Evolutionary conservation across 2,888 invertebrate genomes (phyloP), one percentile per base, ranked within the genome.

Genomic region (Drosophila prolongata): DNA sequence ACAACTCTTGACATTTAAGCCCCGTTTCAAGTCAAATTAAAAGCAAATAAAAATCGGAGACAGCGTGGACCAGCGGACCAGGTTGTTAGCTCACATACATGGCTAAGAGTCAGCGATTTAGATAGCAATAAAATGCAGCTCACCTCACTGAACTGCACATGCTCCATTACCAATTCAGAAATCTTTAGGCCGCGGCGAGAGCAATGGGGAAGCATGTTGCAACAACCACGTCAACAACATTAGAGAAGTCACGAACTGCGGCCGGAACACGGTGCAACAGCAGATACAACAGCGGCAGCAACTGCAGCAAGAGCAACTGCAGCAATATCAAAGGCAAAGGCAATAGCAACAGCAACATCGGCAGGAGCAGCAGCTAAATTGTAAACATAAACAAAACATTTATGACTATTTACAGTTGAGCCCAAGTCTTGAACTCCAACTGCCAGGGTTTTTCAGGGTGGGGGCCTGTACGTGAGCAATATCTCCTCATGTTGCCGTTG

Each of bases 321-420:
- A 9, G 14, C 38, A 27, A 35, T 16, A 43, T n/a, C 62, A 37
- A 67, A 38, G 53, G 57, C 77, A 73, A 65, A 72, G 69, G 19
- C 44, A 34, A 19, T 38, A 19, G n/a, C 34, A 43, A 13, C 55
- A 34, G 62, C 49, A 60, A 13, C 67, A 64, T 69, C 57, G 73
- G 76, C 79, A 72, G 68, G 77, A 79, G 70, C 80, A 83, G 78
- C 77, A 84, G 81, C 84, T 84, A 84, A 81, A 85, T 77, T 80
- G 80, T 80, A 82, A 82, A 85, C 85, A 87, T 85, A 87, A 87
- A 86, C 85, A 86, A 85, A 85, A 82, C 85, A 87, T 86, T 86
- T 86, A 86, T 86, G 85, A 86, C 82, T 85, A 84, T 85, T 87
- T 80, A 85, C 85, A 84, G 87, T 87, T 87, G 80, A 82, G 73